Evolutionary conservation across 2,888 invertebrate genomes (phyloP).

Genomic region (Drosophila mayaguana): DNA sequence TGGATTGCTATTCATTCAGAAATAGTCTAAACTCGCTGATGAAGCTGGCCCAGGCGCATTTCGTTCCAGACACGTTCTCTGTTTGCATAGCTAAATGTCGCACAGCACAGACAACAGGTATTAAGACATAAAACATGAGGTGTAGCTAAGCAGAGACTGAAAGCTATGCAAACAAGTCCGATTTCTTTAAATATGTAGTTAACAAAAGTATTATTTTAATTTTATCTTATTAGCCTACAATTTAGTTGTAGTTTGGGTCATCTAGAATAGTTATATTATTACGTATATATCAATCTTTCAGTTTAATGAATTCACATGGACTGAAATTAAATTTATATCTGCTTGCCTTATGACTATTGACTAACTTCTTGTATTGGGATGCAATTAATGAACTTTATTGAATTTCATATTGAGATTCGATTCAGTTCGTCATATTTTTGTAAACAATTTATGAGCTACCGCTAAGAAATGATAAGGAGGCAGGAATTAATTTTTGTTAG

Average conservation of each 20-base stretch:
- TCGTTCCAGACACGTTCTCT: background rate
- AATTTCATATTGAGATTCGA: no score
- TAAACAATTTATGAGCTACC: no score
- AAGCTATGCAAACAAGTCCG: background rate
- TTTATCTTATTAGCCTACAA: background rate
- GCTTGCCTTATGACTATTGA: no score
- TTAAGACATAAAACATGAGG: background rate
- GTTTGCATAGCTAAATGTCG: background rate
- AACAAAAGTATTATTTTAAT: background rate
- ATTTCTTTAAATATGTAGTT: background rate
- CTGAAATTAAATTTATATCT: no score
- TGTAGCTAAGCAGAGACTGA: background rate
- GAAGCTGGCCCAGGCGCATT: constrained; percentile 1
- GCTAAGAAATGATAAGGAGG: no score
- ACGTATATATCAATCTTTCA: no score
- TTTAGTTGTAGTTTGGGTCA: background rate
- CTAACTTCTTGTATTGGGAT: no score
- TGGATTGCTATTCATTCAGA: constrained; percentile 8
- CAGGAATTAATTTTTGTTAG: no score
- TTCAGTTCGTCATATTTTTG: no score
- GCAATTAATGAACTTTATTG: no score
- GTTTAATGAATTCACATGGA: no score
- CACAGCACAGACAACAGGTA: background rate
- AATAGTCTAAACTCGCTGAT: background rate
- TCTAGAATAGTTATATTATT: no score